phyloP scores from a whole-genome alignment of 2,113 vertebrate genomes.

The Dipodomys spectabilis region DNA sequence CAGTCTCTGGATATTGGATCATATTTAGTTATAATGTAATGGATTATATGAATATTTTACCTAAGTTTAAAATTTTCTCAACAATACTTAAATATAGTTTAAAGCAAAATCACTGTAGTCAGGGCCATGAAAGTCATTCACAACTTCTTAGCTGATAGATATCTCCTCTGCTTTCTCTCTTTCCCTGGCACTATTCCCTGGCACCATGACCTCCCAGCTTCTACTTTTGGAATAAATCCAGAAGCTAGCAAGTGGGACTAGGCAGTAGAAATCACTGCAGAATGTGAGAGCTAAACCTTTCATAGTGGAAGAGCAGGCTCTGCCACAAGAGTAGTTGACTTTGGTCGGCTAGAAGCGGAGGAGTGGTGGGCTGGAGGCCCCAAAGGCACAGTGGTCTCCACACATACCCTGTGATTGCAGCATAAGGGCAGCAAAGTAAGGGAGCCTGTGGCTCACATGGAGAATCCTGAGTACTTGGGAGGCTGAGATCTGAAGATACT shows the following conservation, averaged over 20 bases:
- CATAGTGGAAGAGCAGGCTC: background rate
- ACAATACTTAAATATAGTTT: background rate
- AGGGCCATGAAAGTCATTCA: background rate
- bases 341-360: background rate
- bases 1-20: background rate
- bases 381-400: background rate
- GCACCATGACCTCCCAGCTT: background rate
- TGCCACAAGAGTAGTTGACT: background rate
- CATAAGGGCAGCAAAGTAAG: background rate
- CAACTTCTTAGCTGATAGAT: background rate
- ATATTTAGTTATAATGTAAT: background rate
- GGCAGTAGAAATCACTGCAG: background rate
- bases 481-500: no score
- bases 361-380: background rate
- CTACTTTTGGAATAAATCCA: background rate
- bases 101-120: background rate
- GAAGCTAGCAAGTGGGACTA: background rate
- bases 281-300: background rate
- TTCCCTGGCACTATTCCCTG: background rate
- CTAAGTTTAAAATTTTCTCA: background rate
- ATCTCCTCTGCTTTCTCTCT: background rate
- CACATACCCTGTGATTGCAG: background rate
- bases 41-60: background rate
- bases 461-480: no score
- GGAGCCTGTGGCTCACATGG: no score